Base-by-base conservation (phyloP, 2,888 invertebrate genomes). In the Acanthosepion pharaonis region DNA sequence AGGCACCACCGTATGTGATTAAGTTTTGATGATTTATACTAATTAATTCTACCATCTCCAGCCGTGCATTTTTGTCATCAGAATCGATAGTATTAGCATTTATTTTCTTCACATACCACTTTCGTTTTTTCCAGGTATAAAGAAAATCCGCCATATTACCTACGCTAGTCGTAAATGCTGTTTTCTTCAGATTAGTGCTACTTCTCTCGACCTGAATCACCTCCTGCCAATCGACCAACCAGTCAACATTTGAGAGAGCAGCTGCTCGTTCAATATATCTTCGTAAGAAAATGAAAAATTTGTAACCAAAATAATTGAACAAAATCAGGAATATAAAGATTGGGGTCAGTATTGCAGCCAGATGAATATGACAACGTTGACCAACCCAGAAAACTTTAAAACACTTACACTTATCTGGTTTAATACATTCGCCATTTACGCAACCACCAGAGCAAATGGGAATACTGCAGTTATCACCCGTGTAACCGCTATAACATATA, bases 211-310 rank as follows among this genome's bases (percentile, higher is more conserved):
- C 95, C 42, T 95, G 94, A 23, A 95, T 91, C 25, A 96, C 95
- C 94, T 96, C 96, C 94, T 96, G 95, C 96, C 95, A 96, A 51
- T 95, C 95, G 6, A 96, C 95, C 15, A 95, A 94, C 96, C 96
- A 96, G 94, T 96, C 96, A 51, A 96, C 92, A 94, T 96, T 96
- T 91, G 95, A 94, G 33, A 96, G 94, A 64, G 96, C 96, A 92
- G 95, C 95, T 53, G 20, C 48, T 3, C 49, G 93, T 6, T 51
- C 51, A n/a, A 93, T 51, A 23, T 59, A 92, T 64, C n/a, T 94
- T 33, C 94, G 33, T 48, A 91, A 93, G 59, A 94, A 59, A 28
- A 91, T 93, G 18, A 95, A 94, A 51, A 96, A 95, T 94, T 95
- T 95, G 6, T 95, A 93, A 25, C 94, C 49, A 53, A 94, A 91